Conservation (phyloP, 2,888 invertebrate genomes). For the Leptopilina drosophilae region DNA sequence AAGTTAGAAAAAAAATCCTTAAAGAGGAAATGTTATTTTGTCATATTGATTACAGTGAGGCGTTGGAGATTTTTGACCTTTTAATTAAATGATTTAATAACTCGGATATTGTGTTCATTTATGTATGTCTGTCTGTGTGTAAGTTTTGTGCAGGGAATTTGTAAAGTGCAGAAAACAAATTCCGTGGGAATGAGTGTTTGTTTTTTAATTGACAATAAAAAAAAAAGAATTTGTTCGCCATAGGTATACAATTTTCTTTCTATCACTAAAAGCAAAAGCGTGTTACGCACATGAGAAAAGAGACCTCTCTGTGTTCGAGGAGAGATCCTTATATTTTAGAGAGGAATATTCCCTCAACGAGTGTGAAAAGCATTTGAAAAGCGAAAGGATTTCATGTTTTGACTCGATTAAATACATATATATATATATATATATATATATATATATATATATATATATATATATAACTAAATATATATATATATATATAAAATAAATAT, state of each 20-base stretch:
- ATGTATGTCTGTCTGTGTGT: background rate
- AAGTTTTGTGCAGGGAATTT: background rate
- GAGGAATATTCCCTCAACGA: background rate
- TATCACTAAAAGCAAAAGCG: constrained; percentile 66
- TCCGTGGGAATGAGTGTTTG: constrained; percentile 64
- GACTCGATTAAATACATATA: background rate
- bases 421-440: too few relatives aligned
- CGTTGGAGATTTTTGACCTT: constrained; percentile 13
- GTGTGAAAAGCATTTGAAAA: background rate
- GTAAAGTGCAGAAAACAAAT: constrained; percentile 48
- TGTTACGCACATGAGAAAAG: constrained; percentile 53
- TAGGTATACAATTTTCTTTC: constrained; percentile 54
- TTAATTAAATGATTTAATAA: constrained; percentile 23
- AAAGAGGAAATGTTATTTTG: constrained; percentile 3
- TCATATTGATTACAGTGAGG: background rate
- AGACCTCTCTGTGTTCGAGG: background rate
- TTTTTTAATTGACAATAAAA: constrained; percentile 61
- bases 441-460: too few relatives aligned
- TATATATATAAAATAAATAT: background rate
- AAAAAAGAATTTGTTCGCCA: constrained; percentile 46
- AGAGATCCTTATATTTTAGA: too few relatives aligned
- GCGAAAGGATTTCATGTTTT: constrained; percentile 26
- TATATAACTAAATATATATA: too few relatives aligned
- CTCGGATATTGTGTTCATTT: background rate
- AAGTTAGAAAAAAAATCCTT: too few relatives aligned